Base-by-base conservation (phyloP, 2,888 invertebrate species). In the Incurvaria masculella region DNA sequence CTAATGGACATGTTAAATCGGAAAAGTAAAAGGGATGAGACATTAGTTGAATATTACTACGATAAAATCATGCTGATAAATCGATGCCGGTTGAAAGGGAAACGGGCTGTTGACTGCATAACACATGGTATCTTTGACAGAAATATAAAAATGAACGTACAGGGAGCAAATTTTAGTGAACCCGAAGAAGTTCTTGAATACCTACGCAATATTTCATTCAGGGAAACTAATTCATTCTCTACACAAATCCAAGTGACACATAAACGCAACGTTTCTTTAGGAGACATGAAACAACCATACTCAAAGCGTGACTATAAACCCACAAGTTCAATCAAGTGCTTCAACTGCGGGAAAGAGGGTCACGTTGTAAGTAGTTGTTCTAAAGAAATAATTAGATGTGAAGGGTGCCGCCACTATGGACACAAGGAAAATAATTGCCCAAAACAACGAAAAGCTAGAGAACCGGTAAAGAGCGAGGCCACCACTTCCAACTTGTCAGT, bases 31-130 rank as follows among this genome's bases (percentile, higher is more conserved):
- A 51, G 48, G 45, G 50, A 49, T 6, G 52, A 53, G 11, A 46
- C 51, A 17, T 27, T 53, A 18, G 54, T 55, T 40, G 52, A 57
- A 5, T 57, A 57, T 45, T 57, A 47, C 46, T 55, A 57, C 45
- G 51, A 57, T 4, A 57, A 57, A 33, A 51, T 52, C 21, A 33
- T 33, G 33, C 14, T 55, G 2, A 27, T 56, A 38, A 53, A 55
- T 45, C 42, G 53, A 14, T 56, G 56, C 48, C 23, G 43, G 33
- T n/a, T 33, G 8, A 33, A 6, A 3, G 33, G 33, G 8, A 8
- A n/a, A 27, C 40, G 51, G 8, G 53, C 52, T 16, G 53, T 53
- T 10, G 53, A 54, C 18, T 56, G 56, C 21, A 18, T 52, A 2
- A 46, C 46, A 8, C 50, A 52, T 10, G 52, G 52, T 10, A 50